Evolutionary conservation across 2,113 vertebrate genomes (phyloP), one percentile per base, ranked within the genome.

Genomic region (Felis catus): DNA sequence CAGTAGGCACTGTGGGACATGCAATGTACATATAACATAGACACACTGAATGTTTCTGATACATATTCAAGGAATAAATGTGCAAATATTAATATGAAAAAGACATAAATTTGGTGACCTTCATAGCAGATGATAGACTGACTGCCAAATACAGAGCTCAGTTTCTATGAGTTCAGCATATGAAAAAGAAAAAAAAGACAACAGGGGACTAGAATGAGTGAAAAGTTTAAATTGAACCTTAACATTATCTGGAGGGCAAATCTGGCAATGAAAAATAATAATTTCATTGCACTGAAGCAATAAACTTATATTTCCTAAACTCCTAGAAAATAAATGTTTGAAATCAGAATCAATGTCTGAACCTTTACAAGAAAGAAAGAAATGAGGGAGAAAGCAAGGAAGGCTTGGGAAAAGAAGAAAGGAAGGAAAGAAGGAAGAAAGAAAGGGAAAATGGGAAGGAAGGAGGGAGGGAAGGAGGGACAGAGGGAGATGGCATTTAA

Each of bases 141-240:
- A 53, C 73, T 87, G 19, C 5, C 36, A 92, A 66, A 71, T 87
- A 68, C 19, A 65, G 53, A 68, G 45, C 3, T 96, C 45, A 89
- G 25, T 14, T 27, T 90, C 51, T 78, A 25, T 68, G 70, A 41
- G 53, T 90, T 92, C 29, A 45, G 29, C 68, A 89, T 66, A 80
- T 6, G 51, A 51, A 84, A 71, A 68, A 68, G 7, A 68, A 66
- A 53, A 82, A 91, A 78, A 27, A 11, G 6, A 58, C 71, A 7
- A 76, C 51, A 89, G 41, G 25, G 14, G 29, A 27, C 18, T 83
- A 65, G 11, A 86, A 33, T 63, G 25, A 79, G 91, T 31, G 31
- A 85, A 58, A 68, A 45, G 1, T 82, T 89, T 92, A 78, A 65
- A 55, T 94, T 95, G 66, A 79, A 79, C 31, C 19, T 91, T 89